Base-by-base conservation (phyloP, 2,113 vertebrate species). In the Mirounga angustirostris region DNA sequence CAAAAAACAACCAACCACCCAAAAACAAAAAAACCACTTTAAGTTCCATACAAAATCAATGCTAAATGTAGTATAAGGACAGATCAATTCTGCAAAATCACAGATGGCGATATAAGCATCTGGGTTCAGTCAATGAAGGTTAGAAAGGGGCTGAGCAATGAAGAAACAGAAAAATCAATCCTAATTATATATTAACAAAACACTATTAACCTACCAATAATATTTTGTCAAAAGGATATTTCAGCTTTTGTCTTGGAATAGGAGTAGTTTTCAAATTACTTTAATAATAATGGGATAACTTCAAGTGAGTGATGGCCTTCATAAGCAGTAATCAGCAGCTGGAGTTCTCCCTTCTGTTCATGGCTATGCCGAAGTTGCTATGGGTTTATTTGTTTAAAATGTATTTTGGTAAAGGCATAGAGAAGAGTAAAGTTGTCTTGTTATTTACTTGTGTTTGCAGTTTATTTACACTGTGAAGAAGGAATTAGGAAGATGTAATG, bases 161-260 rank as follows among this genome's bases (percentile, higher is more conserved):
- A 98, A 98, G 96, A 98, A 98, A 97, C 94, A 97, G 97, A 98
- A 98, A 99, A 99, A 98, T 98, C 97, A 98, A 99, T 99, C 99
- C 98, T 99, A 99, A 99, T 99, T 99, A 99, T 99, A 99, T 99
- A 99, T 99, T 99, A 99, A 99, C 99, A 99, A 99, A 99, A 99
- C 98, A 99, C 95, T 98, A 98, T 97, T 98, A 98, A 98, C 98
- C 87, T 97, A 98, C 81, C 91, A 98, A 97, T 92, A 95, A 54
- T 91, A 88, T 94, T 98, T 98, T 97, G 93, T 96, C 79, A 98
- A 98, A 96, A 90, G 50, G 58, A 84, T 50, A 95, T 96, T 97
- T 73, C 65, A 94, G 93, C 84, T 96, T 97, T 95, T 97, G 58
- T 13, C 7, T 30, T 97, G 58, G 50, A 36, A 86, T 94, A 94